Evolutionary conservation across 1,140 invertebrate genomes (phyloP).

Genomic region (Papilio aristodemus): DNA sequence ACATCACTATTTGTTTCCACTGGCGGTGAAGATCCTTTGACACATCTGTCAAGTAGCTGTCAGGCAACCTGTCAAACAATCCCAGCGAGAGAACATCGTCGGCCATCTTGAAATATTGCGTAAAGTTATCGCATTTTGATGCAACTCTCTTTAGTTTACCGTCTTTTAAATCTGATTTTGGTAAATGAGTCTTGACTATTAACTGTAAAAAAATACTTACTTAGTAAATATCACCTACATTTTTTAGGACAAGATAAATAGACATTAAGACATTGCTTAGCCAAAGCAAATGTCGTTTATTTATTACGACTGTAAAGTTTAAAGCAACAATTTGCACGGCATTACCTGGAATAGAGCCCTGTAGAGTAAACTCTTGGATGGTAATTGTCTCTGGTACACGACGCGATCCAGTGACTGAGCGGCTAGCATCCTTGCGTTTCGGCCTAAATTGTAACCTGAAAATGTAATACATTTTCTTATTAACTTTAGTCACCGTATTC

Average conservation of each 20-base stretch:
- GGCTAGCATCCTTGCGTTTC: slow-evolving; percentile 91
- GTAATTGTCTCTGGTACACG: slow-evolving; percentile 79
- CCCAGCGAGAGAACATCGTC: slow-evolving; percentile 79
- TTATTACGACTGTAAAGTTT: too few species aligned
- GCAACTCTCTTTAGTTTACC: slow-evolving; percentile 74
- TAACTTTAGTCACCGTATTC: too few species aligned
- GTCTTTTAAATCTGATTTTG: slow-evolving; percentile 50
- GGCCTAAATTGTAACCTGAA: slow-evolving; percentile 78
- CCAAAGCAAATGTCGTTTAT: too few species aligned
- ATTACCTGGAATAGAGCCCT: slow-evolving; percentile 86
- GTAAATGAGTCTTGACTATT: slow-evolving; percentile 74
- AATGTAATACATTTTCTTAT: slow-evolving; percentile 33
- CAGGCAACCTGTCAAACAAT: slow-evolving; percentile 72
- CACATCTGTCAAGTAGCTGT: slow-evolving; percentile 76
- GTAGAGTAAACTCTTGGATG: slow-evolving; percentile 85
- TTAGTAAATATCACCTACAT: too few species aligned
- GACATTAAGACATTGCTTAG: too few species aligned
- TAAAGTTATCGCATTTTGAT: slow-evolving; percentile 81
- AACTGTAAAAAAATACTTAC: slow-evolving; percentile 45
- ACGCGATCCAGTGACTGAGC: slow-evolving; percentile 88
- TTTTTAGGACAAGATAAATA: too few species aligned
- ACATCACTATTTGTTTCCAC: slow-evolving; percentile 86
- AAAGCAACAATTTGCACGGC: too few species aligned
- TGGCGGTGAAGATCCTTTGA: slow-evolving; percentile 72
- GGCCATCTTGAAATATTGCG: slow-evolving; percentile 84